phyloP scores from a whole-genome alignment of 2,888 invertebrate species.

The Drosophila birchii region DNA sequence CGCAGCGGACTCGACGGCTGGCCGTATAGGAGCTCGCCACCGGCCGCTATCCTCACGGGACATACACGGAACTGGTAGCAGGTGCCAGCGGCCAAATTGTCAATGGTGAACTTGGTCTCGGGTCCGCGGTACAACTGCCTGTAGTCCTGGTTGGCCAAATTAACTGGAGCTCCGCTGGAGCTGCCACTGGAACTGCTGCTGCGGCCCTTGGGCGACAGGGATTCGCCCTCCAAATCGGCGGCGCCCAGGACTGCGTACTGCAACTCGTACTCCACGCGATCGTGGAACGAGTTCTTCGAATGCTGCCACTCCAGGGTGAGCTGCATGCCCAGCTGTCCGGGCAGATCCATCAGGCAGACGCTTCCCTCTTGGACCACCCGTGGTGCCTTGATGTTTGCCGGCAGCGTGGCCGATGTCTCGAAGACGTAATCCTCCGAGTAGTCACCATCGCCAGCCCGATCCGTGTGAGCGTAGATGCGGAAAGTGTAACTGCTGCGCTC shows the following conservation, averaged over 20 bases:
- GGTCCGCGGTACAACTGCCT: constrained; percentile 88
- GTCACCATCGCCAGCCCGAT: constrained; percentile 92
- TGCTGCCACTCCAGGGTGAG: constrained; percentile 88
- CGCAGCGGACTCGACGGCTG: constrained; percentile 89
- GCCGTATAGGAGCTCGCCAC: constrained; percentile 87
- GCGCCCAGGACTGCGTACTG: constrained; percentile 87
- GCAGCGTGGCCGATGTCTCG: constrained; percentile 91
- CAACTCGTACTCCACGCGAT: constrained; percentile 90
- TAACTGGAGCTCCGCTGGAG: constrained; percentile 45
- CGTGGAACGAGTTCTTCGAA: constrained; percentile 87
- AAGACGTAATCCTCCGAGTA: constrained; percentile 90
- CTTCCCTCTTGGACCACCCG: constrained; percentile 85
- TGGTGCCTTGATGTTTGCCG: constrained; percentile 91
- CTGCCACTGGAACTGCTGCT: constrained; percentile 46
- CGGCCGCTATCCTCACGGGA: constrained; percentile 88
- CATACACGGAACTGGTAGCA: constrained; percentile 92
- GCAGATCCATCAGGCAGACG: constrained; percentile 79
- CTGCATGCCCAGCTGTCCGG: constrained; percentile 85
- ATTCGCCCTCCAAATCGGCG: constrained; percentile 46
- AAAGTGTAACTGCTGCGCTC: constrained; percentile 93
- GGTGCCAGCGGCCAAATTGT: constrained; percentile 90
- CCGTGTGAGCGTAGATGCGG: constrained; percentile 93
- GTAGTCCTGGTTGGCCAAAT: constrained; percentile 65
- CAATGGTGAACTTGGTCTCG: constrained; percentile 87
- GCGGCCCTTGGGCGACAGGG: constrained; percentile 52